A percentile compares a stretch with the other conserved stretches of the same genome.
These are phyloP conservation scores for Carassius gibelio DNA, from an alignment of 2,113 vertebrate species.

Conservation along the genomic window DNA sequence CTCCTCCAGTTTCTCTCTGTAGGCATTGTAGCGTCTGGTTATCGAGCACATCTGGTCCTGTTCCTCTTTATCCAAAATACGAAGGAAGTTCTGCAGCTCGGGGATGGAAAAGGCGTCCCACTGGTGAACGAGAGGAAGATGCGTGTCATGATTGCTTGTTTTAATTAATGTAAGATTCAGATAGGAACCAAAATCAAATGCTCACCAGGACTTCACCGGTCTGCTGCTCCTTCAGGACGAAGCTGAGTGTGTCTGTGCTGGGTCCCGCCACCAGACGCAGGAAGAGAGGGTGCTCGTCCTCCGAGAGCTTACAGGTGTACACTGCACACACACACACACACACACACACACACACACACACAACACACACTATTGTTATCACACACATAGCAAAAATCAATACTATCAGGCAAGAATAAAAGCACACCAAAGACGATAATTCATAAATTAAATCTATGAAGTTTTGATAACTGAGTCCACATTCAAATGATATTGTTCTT, in stretches of 20 bases:
- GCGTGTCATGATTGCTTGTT: neutral
- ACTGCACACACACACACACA: constrained; percentile 71
- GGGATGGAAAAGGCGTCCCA: constrained; percentile 97
- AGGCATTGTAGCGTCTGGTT: constrained; percentile 80
- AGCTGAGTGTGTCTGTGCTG: constrained; percentile 84
- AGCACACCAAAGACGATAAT: too few species aligned
- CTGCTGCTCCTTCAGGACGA: constrained; percentile 92
- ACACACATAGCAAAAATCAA: neutral
- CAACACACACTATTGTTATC: neutral
- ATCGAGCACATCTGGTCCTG: constrained; percentile 83
- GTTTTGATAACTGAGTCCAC: too few species aligned
- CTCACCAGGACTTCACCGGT: constrained; percentile 91
- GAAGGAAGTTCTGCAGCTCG: constrained; percentile 93
- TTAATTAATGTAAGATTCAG: neutral
- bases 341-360: too few species aligned
- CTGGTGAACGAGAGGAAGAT: constrained; percentile 65
- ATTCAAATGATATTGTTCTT: too few species aligned
- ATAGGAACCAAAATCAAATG: neutral
- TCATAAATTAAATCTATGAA: too few species aligned
- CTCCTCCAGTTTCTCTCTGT: constrained; percentile 87
- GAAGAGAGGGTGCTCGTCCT: constrained; percentile 88
- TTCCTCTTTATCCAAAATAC: constrained; percentile 94
- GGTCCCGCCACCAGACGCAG: constrained; percentile 92
- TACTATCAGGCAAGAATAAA: neutral
- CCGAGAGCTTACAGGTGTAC: constrained; percentile 91